Percentiles rank a stretch among this genome's conserved stretches.
Evolutionary conservation across 2,888 invertebrate species (phyloP).

Genomic region (Thelaira solivaga): DNA sequence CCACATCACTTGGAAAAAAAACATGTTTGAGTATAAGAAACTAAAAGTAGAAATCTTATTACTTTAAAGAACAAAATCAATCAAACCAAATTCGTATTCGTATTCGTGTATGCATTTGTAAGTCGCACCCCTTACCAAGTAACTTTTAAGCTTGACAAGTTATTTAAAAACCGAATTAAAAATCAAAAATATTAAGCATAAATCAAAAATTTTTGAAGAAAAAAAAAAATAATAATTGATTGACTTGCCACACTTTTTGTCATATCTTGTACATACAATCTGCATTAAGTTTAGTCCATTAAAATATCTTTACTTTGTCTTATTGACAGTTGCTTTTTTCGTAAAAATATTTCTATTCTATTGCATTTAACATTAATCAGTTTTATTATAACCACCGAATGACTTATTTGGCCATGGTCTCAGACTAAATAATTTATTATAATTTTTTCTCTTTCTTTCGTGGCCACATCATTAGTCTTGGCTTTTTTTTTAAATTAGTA

Average conservation of each 20-base stretch:
- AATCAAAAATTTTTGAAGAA: slow-evolving; percentile 9
- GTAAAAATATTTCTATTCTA: slow-evolving; percentile 12
- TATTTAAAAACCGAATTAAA: not conserved
- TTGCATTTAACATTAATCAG: slow-evolving; percentile 39
- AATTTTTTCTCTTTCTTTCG: not conserved
- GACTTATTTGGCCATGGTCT: slow-evolving; percentile 42
- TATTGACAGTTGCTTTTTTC: slow-evolving; percentile 28
- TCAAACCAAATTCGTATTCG: no score
- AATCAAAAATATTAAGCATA: not conserved
- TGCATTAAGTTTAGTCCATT: slow-evolving; percentile 22
- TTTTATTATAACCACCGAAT: slow-evolving; percentile 26
- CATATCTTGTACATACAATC: not conserved
- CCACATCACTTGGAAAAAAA: no score
- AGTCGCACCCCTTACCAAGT: not conserved
- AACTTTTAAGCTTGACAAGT: no score
- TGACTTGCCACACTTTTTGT: slow-evolving; percentile 39
- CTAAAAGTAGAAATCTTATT: no score
- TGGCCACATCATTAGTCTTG: slow-evolving; percentile 50
- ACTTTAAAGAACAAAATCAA: no score
- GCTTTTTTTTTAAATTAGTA: slow-evolving; percentile 19
- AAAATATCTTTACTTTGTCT: slow-evolving; percentile 20
- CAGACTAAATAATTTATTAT: slow-evolving; percentile 29
- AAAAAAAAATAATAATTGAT: slow-evolving; percentile 16
- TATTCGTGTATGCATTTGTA: no score
- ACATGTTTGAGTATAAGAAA: no score